Base-by-base conservation (phyloP, 2,113 vertebrate species). In the Riparia riparia region DNA sequence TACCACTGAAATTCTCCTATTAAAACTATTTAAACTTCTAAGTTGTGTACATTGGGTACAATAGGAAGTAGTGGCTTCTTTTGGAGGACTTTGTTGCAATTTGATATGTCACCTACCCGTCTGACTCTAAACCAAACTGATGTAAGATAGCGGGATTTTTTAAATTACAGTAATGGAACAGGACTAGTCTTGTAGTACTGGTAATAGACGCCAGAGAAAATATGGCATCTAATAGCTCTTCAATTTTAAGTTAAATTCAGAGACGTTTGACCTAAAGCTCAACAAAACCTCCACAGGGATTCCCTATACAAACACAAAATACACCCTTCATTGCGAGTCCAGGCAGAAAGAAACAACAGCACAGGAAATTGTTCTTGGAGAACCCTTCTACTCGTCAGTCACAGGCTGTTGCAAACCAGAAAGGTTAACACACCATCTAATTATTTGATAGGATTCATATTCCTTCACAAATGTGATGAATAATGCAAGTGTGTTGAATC, bases 391-490 rank as follows among this genome's bases (percentile, higher is more conserved):
- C 80, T 50, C 0, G 3, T 74, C 88, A 94, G 80, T 86, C 95
- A 86, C 54, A 64, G 86, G 49, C 86, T 95, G 41, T 15, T 91
- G 90, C 45, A 41, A 89, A 53, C 24, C 69, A 71, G 72, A 49
- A 88, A 86, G 80, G 86, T 92, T 86, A 92, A 79, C 56, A 37
- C 39, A 61, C 65, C 83, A 41, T 51, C 86, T 87, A 60, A 65
- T 76, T 89, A 65, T 86, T 88, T 79, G 61, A 80, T 61, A 66
- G 78, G 53, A 65, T 87, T 91, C 53, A 71, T 89, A 85, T 94
- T 85, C 82, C 76, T 82, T 93, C 74, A 82, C 79, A 91, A 85
- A 89, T 4, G 3, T 66, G 79, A 64, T 90, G 87, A 83, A 96
- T 88, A 94, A 94, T 90, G 71, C 68, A 86, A 41, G 12, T 85